Evolutionary conservation across 2,113 vertebrate species (phyloP).

Genomic region (Seriola aureovittata): DNA sequence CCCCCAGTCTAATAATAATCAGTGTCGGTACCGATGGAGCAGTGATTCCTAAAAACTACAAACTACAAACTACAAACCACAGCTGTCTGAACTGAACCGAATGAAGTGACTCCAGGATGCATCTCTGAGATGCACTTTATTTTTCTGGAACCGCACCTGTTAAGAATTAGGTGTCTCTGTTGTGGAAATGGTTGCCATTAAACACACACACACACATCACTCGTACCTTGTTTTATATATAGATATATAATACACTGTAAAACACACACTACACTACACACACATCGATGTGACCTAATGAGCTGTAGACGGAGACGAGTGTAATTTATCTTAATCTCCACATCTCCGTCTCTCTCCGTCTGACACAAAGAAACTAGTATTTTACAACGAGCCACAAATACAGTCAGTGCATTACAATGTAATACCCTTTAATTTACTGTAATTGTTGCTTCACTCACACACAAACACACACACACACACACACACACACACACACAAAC

Average conservation of each 20-base stretch:
- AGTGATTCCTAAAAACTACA: too few species aligned
- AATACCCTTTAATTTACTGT: slow-evolving; percentile 15
- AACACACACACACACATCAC: not conserved
- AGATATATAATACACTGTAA: too few species aligned
- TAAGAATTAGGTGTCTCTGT: not conserved
- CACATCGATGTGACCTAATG: not conserved
- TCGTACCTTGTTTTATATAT: too few species aligned
- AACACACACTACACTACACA: too few species aligned
- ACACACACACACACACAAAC: slow-evolving; percentile 8
- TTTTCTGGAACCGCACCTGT: too few species aligned
- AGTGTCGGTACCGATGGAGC: too few species aligned
- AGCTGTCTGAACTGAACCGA: too few species aligned
- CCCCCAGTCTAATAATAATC: too few species aligned
- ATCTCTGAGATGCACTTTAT: too few species aligned
- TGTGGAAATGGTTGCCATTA: not conserved
- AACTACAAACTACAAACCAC: too few species aligned
- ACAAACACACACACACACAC: not conserved
- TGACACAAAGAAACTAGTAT: not conserved
- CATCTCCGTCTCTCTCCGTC: not conserved
- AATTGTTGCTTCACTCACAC: not conserved
- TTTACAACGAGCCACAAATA: not conserved
- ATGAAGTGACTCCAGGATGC: too few species aligned
- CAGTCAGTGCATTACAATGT: not conserved
- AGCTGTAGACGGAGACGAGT: not conserved
- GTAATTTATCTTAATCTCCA: slow-evolving; percentile 1